These are phyloP conservation scores for Apostichopus californicus DNA, from an alignment of 35 echinoderm and acorn worm species.

Conservation along the genomic window DNA sequence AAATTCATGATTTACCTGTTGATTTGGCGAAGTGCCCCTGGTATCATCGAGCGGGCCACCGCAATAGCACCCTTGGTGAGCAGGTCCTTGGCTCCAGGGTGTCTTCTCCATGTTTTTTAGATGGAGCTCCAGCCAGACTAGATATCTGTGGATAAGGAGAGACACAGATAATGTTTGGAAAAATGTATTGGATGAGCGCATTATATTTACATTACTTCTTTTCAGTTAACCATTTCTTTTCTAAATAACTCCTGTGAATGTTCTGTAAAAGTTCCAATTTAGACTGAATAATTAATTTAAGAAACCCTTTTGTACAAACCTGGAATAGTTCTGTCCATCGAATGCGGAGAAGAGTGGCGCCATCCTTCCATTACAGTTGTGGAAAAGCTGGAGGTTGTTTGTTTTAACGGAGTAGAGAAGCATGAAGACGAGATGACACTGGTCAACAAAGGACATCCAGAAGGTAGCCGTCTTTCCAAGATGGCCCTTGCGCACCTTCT, in stretches of 20 bases:
- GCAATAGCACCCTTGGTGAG: constrained; percentile 9
- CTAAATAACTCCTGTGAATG: too few relatives aligned
- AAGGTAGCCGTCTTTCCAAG: constrained; percentile 65
- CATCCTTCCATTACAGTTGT: constrained; percentile 67
- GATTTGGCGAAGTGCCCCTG: not conserved
- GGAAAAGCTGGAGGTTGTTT: constrained; percentile 64
- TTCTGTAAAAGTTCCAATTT: too few relatives aligned
- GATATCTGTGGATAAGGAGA: too few relatives aligned
- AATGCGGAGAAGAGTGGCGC: constrained; percentile 66
- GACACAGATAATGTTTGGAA: too few relatives aligned
- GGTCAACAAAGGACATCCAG: constrained; percentile 66
- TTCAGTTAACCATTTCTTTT: too few relatives aligned
- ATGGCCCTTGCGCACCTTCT: constrained; percentile 64
- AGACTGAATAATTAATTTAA: too few relatives aligned
- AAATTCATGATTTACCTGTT: too few relatives aligned
- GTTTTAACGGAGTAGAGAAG: constrained; percentile 62
- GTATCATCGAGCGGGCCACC: constrained; percentile 20
- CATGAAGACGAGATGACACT: constrained; percentile 57
- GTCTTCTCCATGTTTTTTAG: constrained; percentile 4
- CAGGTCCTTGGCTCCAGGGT: constrained; percentile 8
- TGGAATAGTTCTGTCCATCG: constrained; percentile 63
- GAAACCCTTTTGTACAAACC: too few relatives aligned
- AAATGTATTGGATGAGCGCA: too few relatives aligned
- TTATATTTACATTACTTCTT: too few relatives aligned
- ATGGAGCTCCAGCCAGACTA: not conserved